These are phyloP conservation scores for Ptychodera flava DNA, from an alignment of 35 echinoderm and acorn worm species.

Conservation along the genomic window DNA sequence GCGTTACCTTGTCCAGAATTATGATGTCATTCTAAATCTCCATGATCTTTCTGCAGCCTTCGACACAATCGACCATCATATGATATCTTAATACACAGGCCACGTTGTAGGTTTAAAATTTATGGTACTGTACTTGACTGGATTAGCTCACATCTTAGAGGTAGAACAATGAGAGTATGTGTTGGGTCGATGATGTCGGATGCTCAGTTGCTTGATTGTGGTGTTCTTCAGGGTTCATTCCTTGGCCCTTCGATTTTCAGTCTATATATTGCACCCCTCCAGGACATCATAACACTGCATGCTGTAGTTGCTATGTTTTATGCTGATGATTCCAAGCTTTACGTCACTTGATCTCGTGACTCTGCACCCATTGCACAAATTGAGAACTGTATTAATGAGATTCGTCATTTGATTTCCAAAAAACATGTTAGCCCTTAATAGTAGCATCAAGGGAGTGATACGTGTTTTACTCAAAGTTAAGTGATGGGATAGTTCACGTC, in stretches of 20 bases:
- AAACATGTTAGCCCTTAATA: too few relatives aligned
- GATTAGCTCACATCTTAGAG: background rate
- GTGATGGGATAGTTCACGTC: too few relatives aligned
- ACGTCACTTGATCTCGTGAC: background rate
- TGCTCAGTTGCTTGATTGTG: background rate
- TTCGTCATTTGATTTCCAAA: too few relatives aligned
- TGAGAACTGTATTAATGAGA: too few relatives aligned
- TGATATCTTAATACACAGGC: background rate
- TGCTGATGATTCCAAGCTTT: background rate
- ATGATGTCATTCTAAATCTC: background rate
- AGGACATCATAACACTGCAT: background rate
- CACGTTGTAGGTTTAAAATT: background rate
- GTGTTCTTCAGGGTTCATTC: background rate
- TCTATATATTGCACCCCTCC: background rate
- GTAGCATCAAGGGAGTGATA: too few relatives aligned
- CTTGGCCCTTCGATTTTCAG: background rate
- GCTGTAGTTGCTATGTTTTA: background rate
- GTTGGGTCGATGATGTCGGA: background rate
- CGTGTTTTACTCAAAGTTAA: too few relatives aligned
- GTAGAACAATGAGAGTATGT: background rate
- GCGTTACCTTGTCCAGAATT: background rate
- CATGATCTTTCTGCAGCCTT: background rate
- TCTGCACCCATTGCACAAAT: too few relatives aligned
- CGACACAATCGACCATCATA: background rate
- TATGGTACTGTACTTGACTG: background rate